These are phyloP conservation scores for Zaprionus camerounensis DNA, from an alignment of 1,140 invertebrate genomes.

Conservation along the genomic window DNA sequence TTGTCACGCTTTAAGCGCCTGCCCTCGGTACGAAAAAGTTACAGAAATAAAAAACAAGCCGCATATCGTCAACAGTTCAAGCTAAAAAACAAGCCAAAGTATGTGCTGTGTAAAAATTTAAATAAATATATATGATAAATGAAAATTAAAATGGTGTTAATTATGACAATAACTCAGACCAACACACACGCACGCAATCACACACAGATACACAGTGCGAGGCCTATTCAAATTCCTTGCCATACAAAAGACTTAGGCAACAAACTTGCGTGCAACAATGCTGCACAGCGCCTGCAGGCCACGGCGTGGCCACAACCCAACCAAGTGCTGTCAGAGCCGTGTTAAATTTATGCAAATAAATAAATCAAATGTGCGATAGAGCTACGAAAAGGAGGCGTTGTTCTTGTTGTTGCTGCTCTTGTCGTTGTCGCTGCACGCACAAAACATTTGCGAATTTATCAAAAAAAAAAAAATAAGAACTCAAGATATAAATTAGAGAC, in stretches of 20 bases:
- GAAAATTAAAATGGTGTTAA: constrained; percentile 34
- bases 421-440: constrained; percentile 63
- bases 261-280: constrained; percentile 76
- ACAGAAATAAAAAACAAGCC: constrained; percentile 18
- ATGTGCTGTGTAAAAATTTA: constrained; percentile 57
- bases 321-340: constrained; percentile 72
- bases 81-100: constrained; percentile 46
- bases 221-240: constrained; percentile 48
- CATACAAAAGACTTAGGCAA: constrained; percentile 75
- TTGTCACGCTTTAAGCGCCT: constrained; percentile 76
- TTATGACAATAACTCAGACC: constrained; percentile 10
- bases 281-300: constrained; percentile 61
- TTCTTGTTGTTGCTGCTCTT: constrained; percentile 26
- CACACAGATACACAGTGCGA: constrained; percentile 17
- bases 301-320: constrained; percentile 18
- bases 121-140: constrained; percentile 18
- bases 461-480: background rate
- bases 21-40: constrained; percentile 46
- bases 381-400: constrained; percentile 46
- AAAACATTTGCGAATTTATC: constrained; percentile 26
- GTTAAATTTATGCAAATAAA: constrained; percentile 82
- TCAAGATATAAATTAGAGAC: constrained; percentile 1
- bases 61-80: constrained; percentile 29
- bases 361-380: constrained; percentile 67
- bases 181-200: constrained; percentile 13